Evolutionary conservation across 2,888 invertebrate species (phyloP).

Genomic region (Entomobrya proxima): DNA sequence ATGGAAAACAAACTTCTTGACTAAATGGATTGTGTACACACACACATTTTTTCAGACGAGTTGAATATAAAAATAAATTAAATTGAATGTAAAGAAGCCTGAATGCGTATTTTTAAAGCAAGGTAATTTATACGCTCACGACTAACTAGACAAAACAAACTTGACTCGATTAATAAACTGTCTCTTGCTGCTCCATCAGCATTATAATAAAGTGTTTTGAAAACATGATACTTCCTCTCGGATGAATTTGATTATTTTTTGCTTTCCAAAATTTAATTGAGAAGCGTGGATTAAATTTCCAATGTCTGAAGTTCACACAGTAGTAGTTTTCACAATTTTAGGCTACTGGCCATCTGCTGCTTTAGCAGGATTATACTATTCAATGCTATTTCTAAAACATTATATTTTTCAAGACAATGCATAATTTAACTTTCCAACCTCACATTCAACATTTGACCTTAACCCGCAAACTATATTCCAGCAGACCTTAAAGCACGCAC

Average conservation of each 20-base stretch:
- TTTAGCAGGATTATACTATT: too few species aligned
- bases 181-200: background rate
- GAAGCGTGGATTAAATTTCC: conserved; percentile 1
- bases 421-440: background rate
- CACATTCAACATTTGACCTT: conserved; percentile 19
- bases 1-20: background rate
- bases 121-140: conserved; percentile 33
- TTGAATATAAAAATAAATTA: background rate
- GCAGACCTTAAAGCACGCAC: background rate
- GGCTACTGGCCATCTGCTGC: conserved; percentile 16
- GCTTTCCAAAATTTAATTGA: conserved; percentile 7
- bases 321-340: background rate
- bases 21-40: background rate
- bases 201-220: background rate
- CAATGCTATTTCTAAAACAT: too few species aligned
- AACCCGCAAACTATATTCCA: conserved; percentile 6
- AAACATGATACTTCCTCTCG: conserved; percentile 25
- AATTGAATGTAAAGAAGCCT: background rate
- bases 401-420: too few species aligned
- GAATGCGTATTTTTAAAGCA: background rate
- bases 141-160: background rate
- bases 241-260: background rate
- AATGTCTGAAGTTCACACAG: background rate
- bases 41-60: background rate
- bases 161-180: conserved; percentile 27